Evolutionary conservation across 2,888 invertebrate species (phyloP).

Genomic region (Heliconius sara): DNA sequence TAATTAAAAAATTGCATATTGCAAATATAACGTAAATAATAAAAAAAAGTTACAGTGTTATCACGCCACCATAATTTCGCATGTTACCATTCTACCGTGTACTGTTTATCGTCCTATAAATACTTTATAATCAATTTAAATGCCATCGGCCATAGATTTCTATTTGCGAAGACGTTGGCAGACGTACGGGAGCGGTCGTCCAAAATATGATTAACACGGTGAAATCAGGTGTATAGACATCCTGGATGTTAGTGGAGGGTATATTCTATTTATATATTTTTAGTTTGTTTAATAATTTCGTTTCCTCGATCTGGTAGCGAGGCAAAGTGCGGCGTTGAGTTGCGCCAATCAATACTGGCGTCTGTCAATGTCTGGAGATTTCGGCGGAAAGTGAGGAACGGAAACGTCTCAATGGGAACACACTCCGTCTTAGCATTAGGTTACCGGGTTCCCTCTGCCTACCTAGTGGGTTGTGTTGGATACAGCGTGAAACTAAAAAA

Average conservation of each 20-base stretch:
- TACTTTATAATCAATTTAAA: conserved; percentile 46
- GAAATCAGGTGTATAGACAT: conserved; percentile 15
- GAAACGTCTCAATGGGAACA: no score
- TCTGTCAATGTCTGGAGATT: no score
- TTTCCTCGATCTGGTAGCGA: no score
- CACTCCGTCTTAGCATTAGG: not conserved
- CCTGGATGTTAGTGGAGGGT: not conserved
- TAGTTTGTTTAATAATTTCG: not conserved
- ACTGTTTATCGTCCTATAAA: conserved; percentile 45
- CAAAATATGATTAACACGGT: conserved; percentile 26
- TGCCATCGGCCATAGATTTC: conserved; percentile 26
- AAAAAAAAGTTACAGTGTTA: not conserved
- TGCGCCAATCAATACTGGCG: no score
- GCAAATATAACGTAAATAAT: not conserved
- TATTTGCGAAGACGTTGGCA: conserved; percentile 38
- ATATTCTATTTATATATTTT: not conserved
- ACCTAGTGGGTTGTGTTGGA: no score
- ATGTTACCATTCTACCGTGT: not conserved
- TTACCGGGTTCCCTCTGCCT: no score
- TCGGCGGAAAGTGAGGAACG: no score
- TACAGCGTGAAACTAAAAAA: no score
- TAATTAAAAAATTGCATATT: not conserved
- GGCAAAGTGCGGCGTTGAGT: not conserved
- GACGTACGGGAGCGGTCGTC: conserved; percentile 25
- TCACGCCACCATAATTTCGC: not conserved